phyloP scores from a whole-genome alignment of 2,888 invertebrate genomes.

The Drosophila subquinaria region DNA sequence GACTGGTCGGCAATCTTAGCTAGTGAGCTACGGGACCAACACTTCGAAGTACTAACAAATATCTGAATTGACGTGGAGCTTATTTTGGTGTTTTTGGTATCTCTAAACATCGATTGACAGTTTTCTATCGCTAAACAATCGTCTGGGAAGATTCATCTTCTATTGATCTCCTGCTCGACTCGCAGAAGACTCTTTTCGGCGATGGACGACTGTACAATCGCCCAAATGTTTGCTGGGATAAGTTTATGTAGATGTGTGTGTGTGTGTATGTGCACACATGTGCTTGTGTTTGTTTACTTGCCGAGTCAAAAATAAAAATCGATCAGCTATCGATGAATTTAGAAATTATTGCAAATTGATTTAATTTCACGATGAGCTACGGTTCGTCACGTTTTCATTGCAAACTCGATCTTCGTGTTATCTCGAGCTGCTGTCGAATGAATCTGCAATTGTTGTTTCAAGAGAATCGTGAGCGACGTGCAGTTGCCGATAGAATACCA shows the following conservation, averaged over 20 bases:
- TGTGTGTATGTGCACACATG: neutral
- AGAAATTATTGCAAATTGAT: slow-evolving; percentile 58
- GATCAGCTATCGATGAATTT: slow-evolving; percentile 42
- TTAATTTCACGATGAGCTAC: slow-evolving; percentile 42
- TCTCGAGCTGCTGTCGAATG: slow-evolving; percentile 7
- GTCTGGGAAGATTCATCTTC: too few species aligned
- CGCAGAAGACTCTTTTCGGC: too few species aligned
- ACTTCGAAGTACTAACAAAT: too few species aligned
- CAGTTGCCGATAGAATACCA: neutral
- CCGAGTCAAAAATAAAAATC: slow-evolving; percentile 35
- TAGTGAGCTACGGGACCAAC: too few species aligned
- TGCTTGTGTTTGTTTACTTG: neutral
- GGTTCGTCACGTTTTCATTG: slow-evolving; percentile 31
- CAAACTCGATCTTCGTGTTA: slow-evolving; percentile 18
- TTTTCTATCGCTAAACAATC: too few species aligned
- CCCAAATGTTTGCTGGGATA: too few species aligned
- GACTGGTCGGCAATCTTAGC: too few species aligned
- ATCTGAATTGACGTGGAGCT: too few species aligned
- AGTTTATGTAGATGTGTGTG: neutral
- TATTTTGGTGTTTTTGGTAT: too few species aligned
- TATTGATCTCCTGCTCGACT: too few species aligned
- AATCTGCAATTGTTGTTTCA: neutral
- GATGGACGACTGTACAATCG: too few species aligned
- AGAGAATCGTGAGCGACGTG: neutral
- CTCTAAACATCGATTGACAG: too few species aligned